Base-by-base conservation (phyloP, 2,113 vertebrate species). In the Pleuronectes platessa region DNA sequence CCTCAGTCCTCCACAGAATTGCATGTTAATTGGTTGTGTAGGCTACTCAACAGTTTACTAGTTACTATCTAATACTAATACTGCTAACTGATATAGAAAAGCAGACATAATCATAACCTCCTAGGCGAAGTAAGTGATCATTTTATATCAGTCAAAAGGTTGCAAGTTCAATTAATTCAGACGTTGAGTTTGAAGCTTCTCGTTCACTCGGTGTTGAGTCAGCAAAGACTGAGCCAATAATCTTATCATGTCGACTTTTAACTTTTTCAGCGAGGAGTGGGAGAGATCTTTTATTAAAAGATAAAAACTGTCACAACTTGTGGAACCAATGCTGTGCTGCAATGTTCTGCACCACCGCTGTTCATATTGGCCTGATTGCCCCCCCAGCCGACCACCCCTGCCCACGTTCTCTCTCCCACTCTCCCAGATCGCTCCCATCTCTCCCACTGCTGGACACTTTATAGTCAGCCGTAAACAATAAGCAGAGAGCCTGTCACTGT, bases 391-490 rank as follows among this genome's bases (percentile, higher is more conserved):
- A 65, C 53, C 78, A 27, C 37, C 78, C 35, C 76, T 15, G 1
- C 24, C 72, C 68, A 59, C 45, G 61, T 42, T 27, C 59, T 54
- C 59, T 54, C 56, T 26, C 63, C 42, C 67, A 27, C 56, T 71
- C 76, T 72, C 60, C 42, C 45, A 65, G 61, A 79, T 85, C 76
- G 78, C 83, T 79, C 68, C 71, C 71, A 37, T 27, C 59, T 59
- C 56, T 35, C 63, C 64, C 53, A 51, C 67, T 68, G 64, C 80
- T 61, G 78, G 86, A 78, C 73, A 74, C 81, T 87, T 90, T 84
- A 88, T 79, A 84, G 85, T 74, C 68, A 73, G 76, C 81, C 70
- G 79, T 90, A 88, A 90, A 91, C 90, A 87, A 90, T 79, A 89
- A 73, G 79, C 81, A 79, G 86, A 89, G 86, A 79, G 83, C 69